Evolutionary conservation across 2,113 vertebrate genomes (phyloP), one percentile per base, ranked within the genome.

Genomic region (Xyrauchen texanus): DNA sequence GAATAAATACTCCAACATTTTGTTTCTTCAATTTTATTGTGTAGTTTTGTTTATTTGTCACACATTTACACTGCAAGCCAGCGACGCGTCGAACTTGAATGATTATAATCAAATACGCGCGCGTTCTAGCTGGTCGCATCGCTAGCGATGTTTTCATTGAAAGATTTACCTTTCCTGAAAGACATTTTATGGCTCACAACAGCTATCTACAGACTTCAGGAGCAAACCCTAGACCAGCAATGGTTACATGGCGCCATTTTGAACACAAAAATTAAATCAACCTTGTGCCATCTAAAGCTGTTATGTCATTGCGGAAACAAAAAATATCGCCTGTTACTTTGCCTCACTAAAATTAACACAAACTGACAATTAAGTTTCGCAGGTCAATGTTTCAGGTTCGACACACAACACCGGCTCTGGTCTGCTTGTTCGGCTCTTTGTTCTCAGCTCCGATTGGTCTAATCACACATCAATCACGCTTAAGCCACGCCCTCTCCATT

Each of bases 401-500:
- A 90, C 85, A 82, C 83, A 89, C 86, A 88, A 80, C 88, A 85
- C 92, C 90, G 91, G 92, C 90, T 91, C 86, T 88, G 85, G 90
- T 91, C 89, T 89, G 85, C 89, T 89, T 91, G 87, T 90, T 89
- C 89, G 83, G 89, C 85, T 87, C 85, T 76, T 81, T 84, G 85
- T 84, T 80, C 83, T 80, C 85, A 72, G 79, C 80, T n/a, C 81
- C 79, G 88, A 94, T 94, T 94, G 93, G 93, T 77, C 2, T 49
- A 67, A 83, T 3, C 8, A 46, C 81, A 82, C 86, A 88, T 94
- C 93, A 91, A 91, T 94, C 93, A 90, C 57, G 84, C 68, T 79
- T 85, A 91, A 90, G 92, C 92, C 91, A 89, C 91, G 86, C 91
- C 92, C 91, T 90, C 91, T 91, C 92, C 91, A 91, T 91, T 93